Conservation (phyloP, 1,140 invertebrate species). For the Mylabris phalerata region DNA sequence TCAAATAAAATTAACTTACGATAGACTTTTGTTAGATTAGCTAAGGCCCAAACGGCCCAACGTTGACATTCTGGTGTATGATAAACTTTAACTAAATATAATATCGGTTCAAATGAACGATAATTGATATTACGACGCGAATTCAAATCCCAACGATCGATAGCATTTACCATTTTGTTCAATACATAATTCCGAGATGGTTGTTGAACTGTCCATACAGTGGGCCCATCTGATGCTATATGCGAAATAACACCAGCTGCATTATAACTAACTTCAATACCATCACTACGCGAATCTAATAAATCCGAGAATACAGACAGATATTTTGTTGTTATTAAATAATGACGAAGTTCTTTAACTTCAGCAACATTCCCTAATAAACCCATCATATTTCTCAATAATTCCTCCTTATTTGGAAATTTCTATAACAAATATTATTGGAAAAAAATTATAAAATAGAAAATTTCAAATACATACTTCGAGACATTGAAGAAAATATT, state of each 20-base stretch:
- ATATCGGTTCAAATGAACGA: conserved; percentile 86
- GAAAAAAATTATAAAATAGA: not conserved
- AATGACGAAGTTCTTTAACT: conserved; percentile 72
- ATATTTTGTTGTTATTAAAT: conserved; percentile 80
- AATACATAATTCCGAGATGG: conserved; percentile 71
- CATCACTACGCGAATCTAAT: conserved; percentile 78
- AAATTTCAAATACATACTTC: conserved; percentile 46
- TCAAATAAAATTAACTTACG: conserved; percentile 59
- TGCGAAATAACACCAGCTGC: conserved; percentile 93
- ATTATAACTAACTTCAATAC: conserved; percentile 96
- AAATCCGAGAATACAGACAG: conserved; percentile 80
- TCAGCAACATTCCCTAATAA: conserved; percentile 94
- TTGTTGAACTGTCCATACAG: conserved; percentile 69
- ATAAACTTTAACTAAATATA: conserved; percentile 69
- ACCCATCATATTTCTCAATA: conserved; percentile 94
- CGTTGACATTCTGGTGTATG: conserved; percentile 87
- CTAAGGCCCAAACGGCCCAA: conserved; percentile 97
- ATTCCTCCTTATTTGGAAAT: conserved; percentile 81
- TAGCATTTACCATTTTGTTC: conserved; percentile 67
- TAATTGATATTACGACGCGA: conserved; percentile 95
- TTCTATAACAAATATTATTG: conserved; percentile 46
- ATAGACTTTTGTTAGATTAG: conserved; percentile 90
- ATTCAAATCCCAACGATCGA: conserved; percentile 79
- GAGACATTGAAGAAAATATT: conserved; percentile 78
- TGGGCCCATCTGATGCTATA: conserved; percentile 84